Evolutionary conservation across 2,888 invertebrate genomes (phyloP), one percentile per base, ranked within the genome.

Genomic region (Schizotus pectinicornis): DNA sequence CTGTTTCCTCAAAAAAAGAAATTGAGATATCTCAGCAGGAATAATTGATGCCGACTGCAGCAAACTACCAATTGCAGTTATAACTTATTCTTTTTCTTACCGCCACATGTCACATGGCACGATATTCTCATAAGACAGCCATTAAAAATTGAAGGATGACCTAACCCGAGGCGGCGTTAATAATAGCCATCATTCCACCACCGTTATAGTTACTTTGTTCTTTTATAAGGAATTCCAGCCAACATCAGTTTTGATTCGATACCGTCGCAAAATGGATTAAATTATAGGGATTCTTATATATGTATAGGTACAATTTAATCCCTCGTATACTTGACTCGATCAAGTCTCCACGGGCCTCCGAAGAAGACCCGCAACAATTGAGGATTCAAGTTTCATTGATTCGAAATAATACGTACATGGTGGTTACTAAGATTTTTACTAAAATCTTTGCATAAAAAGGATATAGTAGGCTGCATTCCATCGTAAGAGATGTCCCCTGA

Each of bases 401-500:
- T 46, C 46, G 49, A 50, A 57, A 52, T 48, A 56, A 53, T 46
- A 73, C 73, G 64, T 74, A 74, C 74, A 72, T 74, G 72, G 46
- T 69, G 67, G 45, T 65, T 61, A 69, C 70, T 74, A 71, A 74
- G 71, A 74, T 70, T 73, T 73, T 74, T 71, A 55, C 70, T 65
- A 72, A 71, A 74, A 71, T 70, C 73, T 71, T 77, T 78, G 79
- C 75, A 87, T 85, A 85, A 88, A 92, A 94, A 94, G 91, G 94
- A 94, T 92, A 95, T 94, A 87, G 94, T 92, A 88, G 94, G 93
- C 85, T 92, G 92, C 83, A 92, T 87, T 81, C 93, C 93, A 81
- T 94, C 95, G 85, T 92, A 94, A 77, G 89, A 88, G 82, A 92
- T 90, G 81, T 94, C 94, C 63, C 89, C 93, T 74, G 93, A 91